Evolutionary conservation across 1,140 invertebrate genomes (phyloP).

Genomic region (Aethina tumida): DNA sequence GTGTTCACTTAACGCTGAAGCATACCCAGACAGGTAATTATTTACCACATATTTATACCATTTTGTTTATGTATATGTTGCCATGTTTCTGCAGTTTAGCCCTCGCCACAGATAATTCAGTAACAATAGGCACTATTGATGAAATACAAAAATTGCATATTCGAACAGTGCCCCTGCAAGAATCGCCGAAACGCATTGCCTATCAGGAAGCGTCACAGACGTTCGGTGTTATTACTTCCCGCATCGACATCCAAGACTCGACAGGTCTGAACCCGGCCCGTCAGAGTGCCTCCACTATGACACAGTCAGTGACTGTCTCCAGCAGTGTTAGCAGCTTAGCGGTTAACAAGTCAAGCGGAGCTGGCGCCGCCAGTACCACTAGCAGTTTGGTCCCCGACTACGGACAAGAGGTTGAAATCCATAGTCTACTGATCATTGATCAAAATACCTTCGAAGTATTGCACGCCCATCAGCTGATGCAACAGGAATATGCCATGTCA

Average conservation of each 20-base stretch:
- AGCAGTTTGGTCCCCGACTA: constrained; percentile 39
- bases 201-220: constrained; percentile 93
- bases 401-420: constrained; percentile 82
- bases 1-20: constrained; percentile 92
- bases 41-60: neutral
- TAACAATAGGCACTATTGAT: constrained; percentile 97
- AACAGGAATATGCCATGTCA: constrained; percentile 80
- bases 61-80: neutral
- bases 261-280: constrained; percentile 55
- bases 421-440: constrained; percentile 88
- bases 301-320: constrained; percentile 45
- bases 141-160: constrained; percentile 98
- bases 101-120: constrained; percentile 82
- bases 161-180: constrained; percentile 84
- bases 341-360: constrained; percentile 34
- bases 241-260: constrained; percentile 75
- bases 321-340: constrained; percentile 35
- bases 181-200: constrained; percentile 86
- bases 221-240: constrained; percentile 87
- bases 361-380: constrained; percentile 12
- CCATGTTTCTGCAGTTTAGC: constrained; percentile 62
- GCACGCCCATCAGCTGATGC: constrained; percentile 86
- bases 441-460: constrained; percentile 95
- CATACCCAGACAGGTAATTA: constrained; percentile 78
- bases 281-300: constrained; percentile 70